Evolutionary conservation across 2,797 vertebrate species (phyloP), one percentile per base, ranked within the genome.

Genomic region (Sparidentex hasta): DNA sequence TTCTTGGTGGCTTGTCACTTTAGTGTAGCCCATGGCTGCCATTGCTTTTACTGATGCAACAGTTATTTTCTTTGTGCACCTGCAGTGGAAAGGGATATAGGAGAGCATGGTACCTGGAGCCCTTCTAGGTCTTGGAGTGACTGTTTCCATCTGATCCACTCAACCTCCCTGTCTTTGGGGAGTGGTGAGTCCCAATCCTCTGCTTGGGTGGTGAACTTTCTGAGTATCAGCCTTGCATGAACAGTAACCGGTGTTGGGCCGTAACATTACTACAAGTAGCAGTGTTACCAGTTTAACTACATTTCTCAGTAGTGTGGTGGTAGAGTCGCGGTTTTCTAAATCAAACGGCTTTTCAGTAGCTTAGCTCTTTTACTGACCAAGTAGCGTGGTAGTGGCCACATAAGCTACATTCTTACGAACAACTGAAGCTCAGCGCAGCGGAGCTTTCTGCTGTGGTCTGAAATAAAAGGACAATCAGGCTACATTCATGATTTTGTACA

Each of bases 71-170:
- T 13, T 16, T 3, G 7, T 3, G 25, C 47, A 1, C 23, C 20
- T 20, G 25, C 2, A 0, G 59, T 65, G 27, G 59, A 71, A 14
- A 58, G 11, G 1, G 27, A 18, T 0, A 17, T 67, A 5, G 73
- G 62, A 7, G 55, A n/a, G 4, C 27, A 56, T 68, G n/a, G n/a
- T n/a, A n/a, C n/a, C 4, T 67, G 64, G n/a, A 80, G 23, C 1
- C 33, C 11, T 2, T 74, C 43, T 2, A 74, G 1, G 13, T 74
- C 71, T 44, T 62, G 41, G 0, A 79, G 41, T 4, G 77, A 46
- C 17, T 33, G 17, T 29, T 72, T 55, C 64, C 57, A 73, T 38
- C 8, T 3, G 3, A 12, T 29, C 48, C 56, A 72, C 50, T 73
- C 47, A 2, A 13, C 3, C 13, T 62, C 8, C 17, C 5, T 48